Conservation (phyloP, 1,140 invertebrate genomes). For the Zeugodacus cucurbitae region DNA sequence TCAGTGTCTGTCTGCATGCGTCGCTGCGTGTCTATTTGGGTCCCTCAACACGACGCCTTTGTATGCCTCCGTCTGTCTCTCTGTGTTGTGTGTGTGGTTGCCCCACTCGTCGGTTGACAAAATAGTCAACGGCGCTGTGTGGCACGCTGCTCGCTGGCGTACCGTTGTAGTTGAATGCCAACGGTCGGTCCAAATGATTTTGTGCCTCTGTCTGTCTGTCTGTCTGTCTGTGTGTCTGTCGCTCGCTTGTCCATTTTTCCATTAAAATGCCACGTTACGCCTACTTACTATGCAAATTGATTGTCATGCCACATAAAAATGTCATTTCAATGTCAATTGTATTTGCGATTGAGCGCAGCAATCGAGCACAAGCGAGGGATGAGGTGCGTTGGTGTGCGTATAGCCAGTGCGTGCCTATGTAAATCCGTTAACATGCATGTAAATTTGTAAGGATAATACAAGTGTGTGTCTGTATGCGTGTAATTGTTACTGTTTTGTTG, state of each 20-base stretch:
- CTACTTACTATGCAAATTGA: conserved; percentile 40
- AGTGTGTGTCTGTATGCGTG: background rate
- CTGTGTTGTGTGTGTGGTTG: background rate
- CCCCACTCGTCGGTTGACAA: background rate
- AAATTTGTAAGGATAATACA: background rate
- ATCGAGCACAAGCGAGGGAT: background rate
- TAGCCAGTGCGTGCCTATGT: background rate
- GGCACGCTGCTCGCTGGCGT: background rate
- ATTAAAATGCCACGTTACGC: conserved; percentile 42
- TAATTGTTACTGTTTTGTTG: background rate
- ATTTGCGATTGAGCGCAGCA: conserved; percentile 1
- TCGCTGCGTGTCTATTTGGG: too few relatives aligned
- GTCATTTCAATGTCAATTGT: conserved; percentile 30
- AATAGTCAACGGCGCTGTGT: background rate
- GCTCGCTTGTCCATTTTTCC: conserved; percentile 34
- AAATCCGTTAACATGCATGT: conserved; percentile 3
- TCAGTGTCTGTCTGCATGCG: background rate
- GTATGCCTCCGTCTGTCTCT: background rate
- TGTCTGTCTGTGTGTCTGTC: background rate
- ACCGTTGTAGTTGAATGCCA: background rate
- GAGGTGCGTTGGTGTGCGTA: too few relatives aligned
- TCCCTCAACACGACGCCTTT: background rate
- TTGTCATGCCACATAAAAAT: conserved; percentile 39
- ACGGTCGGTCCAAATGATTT: conserved; percentile 1
- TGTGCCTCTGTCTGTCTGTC: background rate